phyloP scores from a whole-genome alignment of 2,888 invertebrate species.

The Polymixis flavicincta region DNA sequence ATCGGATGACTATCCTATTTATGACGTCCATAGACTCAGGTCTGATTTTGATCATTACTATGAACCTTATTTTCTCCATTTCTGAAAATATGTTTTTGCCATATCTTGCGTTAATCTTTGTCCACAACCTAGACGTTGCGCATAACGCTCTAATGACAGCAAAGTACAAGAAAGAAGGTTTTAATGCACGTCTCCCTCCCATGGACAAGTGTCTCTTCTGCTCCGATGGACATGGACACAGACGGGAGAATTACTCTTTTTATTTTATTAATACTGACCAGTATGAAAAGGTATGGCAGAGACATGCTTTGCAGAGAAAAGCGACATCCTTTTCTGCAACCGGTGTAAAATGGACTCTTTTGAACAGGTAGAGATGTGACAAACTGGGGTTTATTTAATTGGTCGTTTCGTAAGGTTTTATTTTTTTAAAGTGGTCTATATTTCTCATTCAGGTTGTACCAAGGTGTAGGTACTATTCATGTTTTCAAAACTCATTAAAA shows the following conservation, averaged over 20 bases:
- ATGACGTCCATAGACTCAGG: not conserved
- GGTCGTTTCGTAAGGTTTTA: not conserved
- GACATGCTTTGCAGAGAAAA: slow-evolving; percentile 30
- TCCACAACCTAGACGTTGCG: slow-evolving; percentile 52
- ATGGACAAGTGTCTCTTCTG: slow-evolving; percentile 60
- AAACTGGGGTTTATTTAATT: not conserved
- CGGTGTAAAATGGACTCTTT: slow-evolving; percentile 22
- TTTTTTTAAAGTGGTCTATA: not conserved
- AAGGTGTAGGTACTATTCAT: not conserved
- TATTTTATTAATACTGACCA: slow-evolving; percentile 55
- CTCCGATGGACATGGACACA: slow-evolving; percentile 44
- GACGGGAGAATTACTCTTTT: slow-evolving; percentile 23
- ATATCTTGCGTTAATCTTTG: slow-evolving; percentile 28
- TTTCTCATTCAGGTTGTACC: not conserved
- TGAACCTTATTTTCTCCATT: not conserved
- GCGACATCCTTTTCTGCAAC: slow-evolving; percentile 18
- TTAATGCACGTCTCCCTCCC: slow-evolving; percentile 64
- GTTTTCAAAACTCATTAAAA: no score
- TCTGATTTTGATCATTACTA: not conserved
- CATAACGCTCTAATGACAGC: slow-evolving; percentile 72
- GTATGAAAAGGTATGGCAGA: slow-evolving; percentile 22
- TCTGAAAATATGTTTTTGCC: not conserved
- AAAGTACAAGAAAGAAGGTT: slow-evolving; percentile 69
- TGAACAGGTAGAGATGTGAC: not conserved
- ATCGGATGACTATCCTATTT: not conserved